Evolutionary conservation across 92 coral and sea anemone genomes (phyloP).

Genomic region (Epizoanthus ramosus): DNA sequence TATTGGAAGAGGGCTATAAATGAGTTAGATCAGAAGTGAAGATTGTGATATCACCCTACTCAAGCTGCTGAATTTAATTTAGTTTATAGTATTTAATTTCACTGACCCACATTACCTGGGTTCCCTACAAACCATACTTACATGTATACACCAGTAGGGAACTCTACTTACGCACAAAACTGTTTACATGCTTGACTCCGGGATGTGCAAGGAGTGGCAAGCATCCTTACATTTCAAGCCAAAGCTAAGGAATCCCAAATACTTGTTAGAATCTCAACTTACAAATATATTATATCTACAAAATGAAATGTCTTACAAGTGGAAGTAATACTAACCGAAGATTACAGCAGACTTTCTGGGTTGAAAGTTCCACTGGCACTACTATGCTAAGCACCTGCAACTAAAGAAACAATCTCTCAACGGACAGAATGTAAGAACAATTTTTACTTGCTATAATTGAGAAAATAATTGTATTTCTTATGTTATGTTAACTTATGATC

Average conservation of each 20-base stretch:
- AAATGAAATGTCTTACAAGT: neutral
- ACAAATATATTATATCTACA: neutral
- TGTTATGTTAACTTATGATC: neutral
- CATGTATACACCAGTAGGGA: slow-evolving; percentile 58
- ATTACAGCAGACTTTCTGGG: slow-evolving; percentile 23
- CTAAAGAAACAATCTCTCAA: slow-evolving; percentile 34
- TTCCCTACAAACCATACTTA: slow-evolving; percentile 83
- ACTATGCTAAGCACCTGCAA: slow-evolving; percentile 65
- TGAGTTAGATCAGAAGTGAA: neutral
- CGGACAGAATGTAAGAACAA: neutral
- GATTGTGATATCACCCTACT: neutral
- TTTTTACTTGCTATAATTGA: neutral
- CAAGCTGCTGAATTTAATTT: neutral
- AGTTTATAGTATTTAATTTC: neutral
- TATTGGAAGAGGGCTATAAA: no score
- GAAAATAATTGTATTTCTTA: neutral
- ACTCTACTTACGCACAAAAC: slow-evolving; percentile 71
- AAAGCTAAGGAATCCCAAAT: slow-evolving; percentile 56
- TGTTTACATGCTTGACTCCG: slow-evolving; percentile 94
- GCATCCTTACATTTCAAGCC: slow-evolving; percentile 82
- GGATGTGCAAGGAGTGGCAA: slow-evolving; percentile 99
- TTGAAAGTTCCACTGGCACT: slow-evolving; percentile 18
- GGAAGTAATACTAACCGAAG: slow-evolving; percentile 66
- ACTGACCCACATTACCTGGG: slow-evolving; percentile 69
- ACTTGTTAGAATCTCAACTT: slow-evolving; percentile 46